These are phyloP conservation scores for Nibea coibor DNA, from an alignment of 2,113 vertebrate genomes.

Conservation along the genomic window DNA sequence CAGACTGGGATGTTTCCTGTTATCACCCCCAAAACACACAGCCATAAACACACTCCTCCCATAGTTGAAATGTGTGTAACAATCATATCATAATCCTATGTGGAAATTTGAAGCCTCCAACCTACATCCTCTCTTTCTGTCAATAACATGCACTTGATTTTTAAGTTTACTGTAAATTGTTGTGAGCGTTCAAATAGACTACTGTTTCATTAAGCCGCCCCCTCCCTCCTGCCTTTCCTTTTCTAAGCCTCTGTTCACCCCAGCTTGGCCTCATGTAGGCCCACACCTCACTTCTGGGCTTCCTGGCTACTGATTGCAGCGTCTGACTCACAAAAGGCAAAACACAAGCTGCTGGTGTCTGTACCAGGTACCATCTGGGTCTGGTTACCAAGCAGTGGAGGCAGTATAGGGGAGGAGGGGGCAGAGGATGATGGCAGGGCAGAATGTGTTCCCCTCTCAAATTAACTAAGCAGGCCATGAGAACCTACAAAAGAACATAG, in stretches of 20 bases:
- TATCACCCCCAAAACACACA: background rate
- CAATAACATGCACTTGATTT: background rate
- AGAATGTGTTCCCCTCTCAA: constrained; percentile 50
- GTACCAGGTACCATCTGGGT: constrained; percentile 83
- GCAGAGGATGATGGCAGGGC: constrained; percentile 36
- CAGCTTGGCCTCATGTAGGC: constrained; percentile 49
- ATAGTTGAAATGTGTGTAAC: background rate
- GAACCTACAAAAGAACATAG: constrained; percentile 6
- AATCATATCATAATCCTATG: background rate
- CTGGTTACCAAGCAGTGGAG: constrained; percentile 73
- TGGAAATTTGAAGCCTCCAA: background rate
- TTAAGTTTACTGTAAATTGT: constrained; percentile 6
- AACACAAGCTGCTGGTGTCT: constrained; percentile 72
- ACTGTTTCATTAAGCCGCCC: background rate
- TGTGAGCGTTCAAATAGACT: background rate
- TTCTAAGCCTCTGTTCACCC: constrained; percentile 55
- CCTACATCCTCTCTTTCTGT: background rate
- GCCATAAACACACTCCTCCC: background rate
- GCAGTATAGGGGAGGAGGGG: constrained; percentile 34
- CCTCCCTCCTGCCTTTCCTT: constrained; percentile 8
- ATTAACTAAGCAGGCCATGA: constrained; percentile 6
- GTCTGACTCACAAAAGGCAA: constrained; percentile 79
- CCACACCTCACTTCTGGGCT: constrained; percentile 61
- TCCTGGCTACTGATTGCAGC: constrained; percentile 73
- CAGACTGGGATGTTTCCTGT: constrained; percentile 45